Percentiles rank a stretch among this genome's conserved stretches.
phyloP scores from a whole-genome alignment of 2,888 invertebrate species.

The Hetaerina titia region DNA sequence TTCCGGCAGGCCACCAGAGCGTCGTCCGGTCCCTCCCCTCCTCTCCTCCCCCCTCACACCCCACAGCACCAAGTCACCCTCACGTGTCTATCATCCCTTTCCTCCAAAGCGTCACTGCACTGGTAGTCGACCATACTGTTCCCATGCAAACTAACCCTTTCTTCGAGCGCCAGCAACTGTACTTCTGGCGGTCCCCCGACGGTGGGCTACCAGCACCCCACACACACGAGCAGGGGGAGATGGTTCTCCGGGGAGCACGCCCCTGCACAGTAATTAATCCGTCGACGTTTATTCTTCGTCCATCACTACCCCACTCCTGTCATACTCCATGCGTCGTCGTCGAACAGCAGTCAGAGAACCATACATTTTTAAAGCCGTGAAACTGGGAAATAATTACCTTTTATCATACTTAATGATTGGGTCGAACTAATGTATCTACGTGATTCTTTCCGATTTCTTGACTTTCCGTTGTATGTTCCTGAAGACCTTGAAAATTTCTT shows the following conservation, averaged over 20 bases:
- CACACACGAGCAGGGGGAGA: background rate
- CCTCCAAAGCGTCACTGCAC: background rate
- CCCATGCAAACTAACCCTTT: constrained; percentile 15
- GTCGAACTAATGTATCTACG: background rate
- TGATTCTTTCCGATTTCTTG: background rate
- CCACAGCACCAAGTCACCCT: background rate
- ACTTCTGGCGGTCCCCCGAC: background rate
- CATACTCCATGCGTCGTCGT: background rate
- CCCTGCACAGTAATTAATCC: constrained; percentile 23
- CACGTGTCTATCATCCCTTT: background rate
- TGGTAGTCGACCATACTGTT: background rate
- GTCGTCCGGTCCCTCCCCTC: background rate
- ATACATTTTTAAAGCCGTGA: background rate
- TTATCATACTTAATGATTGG: background rate
- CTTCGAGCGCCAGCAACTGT: background rate
- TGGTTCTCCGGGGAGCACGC: background rate
- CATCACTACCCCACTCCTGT: background rate
- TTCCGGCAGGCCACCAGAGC: background rate
- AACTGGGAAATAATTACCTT: background rate
- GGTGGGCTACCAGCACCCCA: background rate
- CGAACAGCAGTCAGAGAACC: background rate
- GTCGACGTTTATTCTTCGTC: constrained; percentile 1
- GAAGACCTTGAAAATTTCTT: background rate
- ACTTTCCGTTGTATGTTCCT: background rate
- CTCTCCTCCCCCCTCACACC: background rate